Percentiles rank a stretch among this genome's conserved stretches.
Evolutionary conservation across 1,140 invertebrate species (phyloP).

Genomic region (Bombus pascuorum): DNA sequence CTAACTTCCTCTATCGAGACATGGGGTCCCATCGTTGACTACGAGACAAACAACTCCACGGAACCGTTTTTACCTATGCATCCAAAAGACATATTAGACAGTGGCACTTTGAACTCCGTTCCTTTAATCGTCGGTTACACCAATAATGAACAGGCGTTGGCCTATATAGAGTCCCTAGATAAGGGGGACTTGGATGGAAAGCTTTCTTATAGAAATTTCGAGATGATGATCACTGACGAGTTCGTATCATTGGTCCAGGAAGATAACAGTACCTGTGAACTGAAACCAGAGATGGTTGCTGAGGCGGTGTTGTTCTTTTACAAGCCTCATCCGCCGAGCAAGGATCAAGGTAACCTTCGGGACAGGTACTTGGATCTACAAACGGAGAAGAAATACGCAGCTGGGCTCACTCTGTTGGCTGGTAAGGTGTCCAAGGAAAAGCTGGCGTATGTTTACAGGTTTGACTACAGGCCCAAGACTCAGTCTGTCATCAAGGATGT

Average conservation of each 20-base stretch:
- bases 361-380: slow-evolving; percentile 86
- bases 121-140: slow-evolving; percentile 89
- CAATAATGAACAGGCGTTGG: slow-evolving; percentile 89
- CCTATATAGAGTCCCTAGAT: slow-evolving; percentile 81
- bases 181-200: slow-evolving; percentile 83
- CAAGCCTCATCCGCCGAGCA: slow-evolving; percentile 84
- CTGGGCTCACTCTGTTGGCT: slow-evolving; percentile 87
- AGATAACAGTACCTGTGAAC: slow-evolving; percentile 86
- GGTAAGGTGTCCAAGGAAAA: slow-evolving; percentile 84
- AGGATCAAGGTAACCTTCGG: slow-evolving; percentile 84
- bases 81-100: slow-evolving; percentile 85
- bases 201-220: slow-evolving; percentile 83
- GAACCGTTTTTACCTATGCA: slow-evolving; percentile 86
- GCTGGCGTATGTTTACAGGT: slow-evolving; percentile 87
- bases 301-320: slow-evolving; percentile 90
- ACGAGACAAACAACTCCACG: slow-evolving; percentile 86
- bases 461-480: slow-evolving; percentile 89
- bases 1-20: slow-evolving; percentile 83
- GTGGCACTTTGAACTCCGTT: slow-evolving; percentile 84
- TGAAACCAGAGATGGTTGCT: slow-evolving; percentile 87
- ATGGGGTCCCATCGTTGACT: slow-evolving; percentile 90
- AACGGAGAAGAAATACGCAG: slow-evolving; percentile 88
- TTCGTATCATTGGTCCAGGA: slow-evolving; percentile 79
- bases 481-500: slow-evolving; percentile 84
- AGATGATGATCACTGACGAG: slow-evolving; percentile 84